Percentiles rank a stretch among this genome's conserved stretches.
Evolutionary conservation across 2,113 vertebrate genomes (phyloP).

Genomic region (Xyliphius kryptos): DNA sequence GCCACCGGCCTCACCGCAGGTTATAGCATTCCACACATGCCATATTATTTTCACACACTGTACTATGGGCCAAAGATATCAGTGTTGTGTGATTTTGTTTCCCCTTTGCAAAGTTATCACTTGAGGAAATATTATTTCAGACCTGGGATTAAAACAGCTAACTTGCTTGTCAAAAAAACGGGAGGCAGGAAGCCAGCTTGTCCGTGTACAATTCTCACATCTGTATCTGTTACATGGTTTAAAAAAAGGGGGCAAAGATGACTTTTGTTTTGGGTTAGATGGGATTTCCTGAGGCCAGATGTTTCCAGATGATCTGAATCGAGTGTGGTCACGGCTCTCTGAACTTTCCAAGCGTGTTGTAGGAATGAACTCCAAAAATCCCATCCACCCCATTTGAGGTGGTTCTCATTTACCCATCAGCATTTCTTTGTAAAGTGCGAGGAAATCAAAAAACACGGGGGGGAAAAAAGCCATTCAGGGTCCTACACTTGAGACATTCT

Average conservation of each 20-base stretch:
- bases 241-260: not conserved
- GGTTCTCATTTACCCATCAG: conserved; percentile 10
- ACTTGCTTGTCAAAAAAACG: conserved; percentile 11
- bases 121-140: conserved; percentile 45
- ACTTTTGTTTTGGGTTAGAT: conserved; percentile 5
- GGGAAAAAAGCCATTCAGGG: too few relatives aligned
- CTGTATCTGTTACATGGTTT: conserved; percentile 42
- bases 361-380: conserved; percentile 12
- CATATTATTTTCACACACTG: conserved; percentile 14
- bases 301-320: conserved; percentile 56
- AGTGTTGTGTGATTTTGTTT: conserved; percentile 21
- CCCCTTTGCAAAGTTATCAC: conserved; percentile 24
- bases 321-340: conserved; percentile 23
- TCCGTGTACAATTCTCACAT: conserved; percentile 36
- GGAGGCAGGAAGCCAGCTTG: not conserved
- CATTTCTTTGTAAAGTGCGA: not conserved
- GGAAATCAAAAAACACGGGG: too few relatives aligned
- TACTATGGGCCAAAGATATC: conserved; percentile 23
- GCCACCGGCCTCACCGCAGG: too few relatives aligned
- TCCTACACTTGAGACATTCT: too few relatives aligned
- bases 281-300: conserved; percentile 53
- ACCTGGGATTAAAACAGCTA: conserved; percentile 21
- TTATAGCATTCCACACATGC: conserved; percentile 26
- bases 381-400: conserved; percentile 7
- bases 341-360: conserved; percentile 9